phyloP scores from a whole-genome alignment of 92 coral and sea anemone species.

The Umimayanthus chanpuru region DNA sequence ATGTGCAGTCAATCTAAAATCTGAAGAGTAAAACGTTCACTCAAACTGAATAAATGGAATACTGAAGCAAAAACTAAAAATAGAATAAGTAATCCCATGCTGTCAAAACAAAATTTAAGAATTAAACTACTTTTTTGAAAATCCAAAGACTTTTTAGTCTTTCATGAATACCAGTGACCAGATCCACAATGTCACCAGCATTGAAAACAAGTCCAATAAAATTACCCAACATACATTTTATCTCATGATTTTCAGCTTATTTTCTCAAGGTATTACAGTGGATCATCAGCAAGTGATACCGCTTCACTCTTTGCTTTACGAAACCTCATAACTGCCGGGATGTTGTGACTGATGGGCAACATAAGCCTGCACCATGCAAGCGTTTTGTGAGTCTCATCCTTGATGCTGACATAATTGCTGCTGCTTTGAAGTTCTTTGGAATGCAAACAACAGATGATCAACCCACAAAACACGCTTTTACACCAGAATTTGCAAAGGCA shows the following conservation, averaged over 20 bases:
- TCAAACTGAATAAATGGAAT: too few species aligned
- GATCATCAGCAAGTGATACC: slow-evolving; percentile 47
- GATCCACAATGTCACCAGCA: too few species aligned
- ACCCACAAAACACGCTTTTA: slow-evolving; percentile 39
- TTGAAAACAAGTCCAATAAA: too few species aligned
- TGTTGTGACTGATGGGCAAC: slow-evolving; percentile 54
- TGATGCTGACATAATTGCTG: slow-evolving; percentile 61
- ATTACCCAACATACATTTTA: not conserved
- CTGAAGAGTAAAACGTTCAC: too few species aligned
- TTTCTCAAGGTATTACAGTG: slow-evolving; percentile 45
- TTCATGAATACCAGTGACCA: too few species aligned
- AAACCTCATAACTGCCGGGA: slow-evolving; percentile 61
- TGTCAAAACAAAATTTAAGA: too few species aligned
- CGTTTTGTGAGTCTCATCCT: slow-evolving; percentile 51
- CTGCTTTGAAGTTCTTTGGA: slow-evolving; percentile 50
- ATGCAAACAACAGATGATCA: slow-evolving; percentile 38
- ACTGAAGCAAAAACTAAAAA: too few species aligned
- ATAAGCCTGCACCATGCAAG: slow-evolving; percentile 60
- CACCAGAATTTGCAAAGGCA: not conserved
- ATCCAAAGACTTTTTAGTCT: too few species aligned
- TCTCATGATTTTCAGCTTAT: not conserved
- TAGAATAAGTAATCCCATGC: too few species aligned
- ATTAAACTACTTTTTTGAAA: too few species aligned
- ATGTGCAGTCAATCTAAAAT: too few species aligned
- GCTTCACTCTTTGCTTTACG: slow-evolving; percentile 51